Base-by-base conservation (phyloP, 2,113 vertebrate genomes). In the Salvelinus fontinalis region DNA sequence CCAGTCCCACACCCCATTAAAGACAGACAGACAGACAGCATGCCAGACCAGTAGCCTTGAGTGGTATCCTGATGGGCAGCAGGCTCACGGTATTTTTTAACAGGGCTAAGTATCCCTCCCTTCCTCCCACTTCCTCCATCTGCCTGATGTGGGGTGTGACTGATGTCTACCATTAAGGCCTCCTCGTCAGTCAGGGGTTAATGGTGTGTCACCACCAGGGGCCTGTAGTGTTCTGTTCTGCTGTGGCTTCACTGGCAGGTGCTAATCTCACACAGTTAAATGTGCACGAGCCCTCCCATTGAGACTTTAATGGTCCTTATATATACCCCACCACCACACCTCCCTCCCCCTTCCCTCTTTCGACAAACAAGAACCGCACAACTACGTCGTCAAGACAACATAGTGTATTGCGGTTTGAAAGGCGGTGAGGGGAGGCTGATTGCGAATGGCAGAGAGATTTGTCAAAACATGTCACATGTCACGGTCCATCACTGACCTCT, bases 231-330 rank as follows among this genome's bases (percentile, higher is more conserved):
- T 54, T 18, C 49, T 54, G 14, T 51, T 51, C 14, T 51, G 51
- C 26, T 69, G 48, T 67, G 64, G 31, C 5, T 8, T 9, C 68
- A n/a, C 22, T 49, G 57, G 70, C 85, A 76, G 78, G 64, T 86
- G 79, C 86, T 88, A 84, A 90, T 90, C 84, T 83, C 68, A 60
- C 73, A 48, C 71, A 74, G 74, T 91, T 88, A 90, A 91, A 91
- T 90, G 92, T 92, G 89, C 88, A 92, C 90, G 87, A 92, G 80
- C 29, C 84, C 73, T 84, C 85, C 71, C 79, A 73, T 74, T 73
- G 49, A 80, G 81, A 74, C 67, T 79, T 86, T 91, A 87, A 90
- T 86, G 84, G 78, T 66, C 76, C 80, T 18, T 74, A 73, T 81
- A 59, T 20, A 16, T 20, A 29, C 13, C 31, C 13, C 66, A 62